Percentiles rank a stretch among this genome's conserved stretches.
These are phyloP conservation scores for Whitmania pigra DNA, from an alignment of 1,140 invertebrate species.

Conservation along the genomic window DNA sequence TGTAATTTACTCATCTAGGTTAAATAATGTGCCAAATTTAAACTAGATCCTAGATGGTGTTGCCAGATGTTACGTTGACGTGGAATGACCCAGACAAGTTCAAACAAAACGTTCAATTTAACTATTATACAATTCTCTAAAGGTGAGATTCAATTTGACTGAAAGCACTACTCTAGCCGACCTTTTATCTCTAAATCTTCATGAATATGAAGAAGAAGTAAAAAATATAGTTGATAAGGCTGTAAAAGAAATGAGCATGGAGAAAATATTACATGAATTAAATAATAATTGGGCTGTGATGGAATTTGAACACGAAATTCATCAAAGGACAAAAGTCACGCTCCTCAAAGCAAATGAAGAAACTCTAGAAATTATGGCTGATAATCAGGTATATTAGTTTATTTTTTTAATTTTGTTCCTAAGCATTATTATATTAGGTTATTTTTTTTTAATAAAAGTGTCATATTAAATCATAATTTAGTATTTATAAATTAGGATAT, in stretches of 20 bases:
- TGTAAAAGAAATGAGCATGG: constrained; percentile 94
- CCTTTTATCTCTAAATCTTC: constrained; percentile 73
- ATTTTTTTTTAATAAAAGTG: too few species aligned
- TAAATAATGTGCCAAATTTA: too few species aligned
- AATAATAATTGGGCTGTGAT: constrained; percentile 78
- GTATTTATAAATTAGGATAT: too few species aligned
- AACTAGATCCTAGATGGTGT: too few species aligned
- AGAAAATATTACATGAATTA: constrained; percentile 77
- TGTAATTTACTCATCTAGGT: too few species aligned
- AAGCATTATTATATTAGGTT: too few species aligned
- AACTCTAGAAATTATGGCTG: constrained; percentile 87
- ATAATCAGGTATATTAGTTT: constrained; percentile 64
- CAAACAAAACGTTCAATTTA: not conserved
- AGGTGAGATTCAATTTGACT: constrained; percentile 85
- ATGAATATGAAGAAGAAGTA: constrained; percentile 88
- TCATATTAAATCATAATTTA: too few species aligned
- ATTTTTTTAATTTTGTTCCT: too few species aligned
- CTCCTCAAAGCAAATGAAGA: constrained; percentile 80
- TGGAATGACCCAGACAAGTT: not conserved
- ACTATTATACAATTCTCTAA: not conserved
- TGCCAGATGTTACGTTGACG: too few species aligned
- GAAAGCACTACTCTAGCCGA: constrained; percentile 78
- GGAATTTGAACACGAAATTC: constrained; percentile 81
- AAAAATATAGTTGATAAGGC: constrained; percentile 93
- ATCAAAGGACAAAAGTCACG: constrained; percentile 65